phyloP scores from a whole-genome alignment of 2,888 invertebrate genomes.

The Synanthedon myopaeformis region DNA sequence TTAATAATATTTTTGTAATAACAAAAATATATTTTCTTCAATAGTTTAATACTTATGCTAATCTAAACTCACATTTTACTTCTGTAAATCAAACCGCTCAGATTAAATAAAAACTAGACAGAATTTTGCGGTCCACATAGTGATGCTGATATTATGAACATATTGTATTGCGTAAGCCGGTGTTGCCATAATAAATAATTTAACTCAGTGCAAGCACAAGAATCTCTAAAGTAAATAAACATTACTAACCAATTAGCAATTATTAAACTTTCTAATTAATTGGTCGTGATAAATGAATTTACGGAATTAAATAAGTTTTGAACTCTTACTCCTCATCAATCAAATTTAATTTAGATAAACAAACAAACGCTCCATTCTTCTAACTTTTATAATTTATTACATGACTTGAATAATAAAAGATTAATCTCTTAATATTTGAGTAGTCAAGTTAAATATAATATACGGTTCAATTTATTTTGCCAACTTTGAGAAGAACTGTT shows the following conservation, averaged over 20 bases:
- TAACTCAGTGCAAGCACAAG: too few species aligned
- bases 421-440: not conserved
- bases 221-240: too few species aligned
- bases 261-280: constrained; percentile 10
- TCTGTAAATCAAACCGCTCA: too few species aligned
- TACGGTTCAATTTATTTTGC: not conserved
- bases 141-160: too few species aligned
- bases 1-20: too few species aligned
- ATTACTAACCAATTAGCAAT: not conserved
- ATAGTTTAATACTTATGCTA: too few species aligned
- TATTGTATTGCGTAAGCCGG: too few species aligned
- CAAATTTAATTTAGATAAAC: constrained; percentile 21
- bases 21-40: too few species aligned
- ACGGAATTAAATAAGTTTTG: constrained; percentile 38
- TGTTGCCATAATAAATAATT: too few species aligned
- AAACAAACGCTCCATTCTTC: constrained; percentile 15
- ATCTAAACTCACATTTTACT: too few species aligned
- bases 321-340: constrained; percentile 20
- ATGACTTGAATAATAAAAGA: not conserved
- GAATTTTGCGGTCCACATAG: too few species aligned
- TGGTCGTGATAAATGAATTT: constrained; percentile 36
- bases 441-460: not conserved
- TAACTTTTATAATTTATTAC: constrained; percentile 1
- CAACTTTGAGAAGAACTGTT: not conserved
- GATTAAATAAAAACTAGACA: too few species aligned